Evolutionary conservation across 30 jellyfish, hydroid and myxozoan genomes (phyloP).

Genomic region (Phacellophora camtschatica): DNA sequence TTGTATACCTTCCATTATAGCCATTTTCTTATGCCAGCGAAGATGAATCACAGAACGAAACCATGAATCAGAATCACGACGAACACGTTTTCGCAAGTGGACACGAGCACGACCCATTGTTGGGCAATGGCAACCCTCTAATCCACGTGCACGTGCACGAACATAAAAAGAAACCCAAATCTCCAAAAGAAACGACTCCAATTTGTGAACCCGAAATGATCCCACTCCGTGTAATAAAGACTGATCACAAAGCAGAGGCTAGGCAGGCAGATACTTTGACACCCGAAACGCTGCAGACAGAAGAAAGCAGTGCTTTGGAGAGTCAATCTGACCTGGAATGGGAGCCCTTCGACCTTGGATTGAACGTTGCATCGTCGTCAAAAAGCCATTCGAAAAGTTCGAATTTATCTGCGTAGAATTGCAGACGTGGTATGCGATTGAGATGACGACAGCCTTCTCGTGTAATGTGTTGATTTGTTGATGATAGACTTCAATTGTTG

Average conservation of each 20-base stretch:
- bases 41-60: background rate
- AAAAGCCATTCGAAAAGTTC: too few species aligned
- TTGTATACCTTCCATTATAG: too few species aligned
- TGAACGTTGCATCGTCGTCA: constrained; percentile 14
- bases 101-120: background rate
- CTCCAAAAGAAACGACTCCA: too few species aligned
- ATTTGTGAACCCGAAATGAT: constrained; percentile 39
- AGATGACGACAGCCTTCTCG: too few species aligned
- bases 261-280: too few species aligned
- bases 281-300: constrained; percentile 59
- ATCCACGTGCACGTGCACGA: background rate
- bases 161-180: background rate
- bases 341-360: constrained; percentile 68
- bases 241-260: too few species aligned
- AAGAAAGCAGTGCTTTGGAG: constrained; percentile 34
- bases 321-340: constrained; percentile 67
- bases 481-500: too few species aligned
- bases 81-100: too few species aligned
- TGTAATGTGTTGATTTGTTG: too few species aligned
- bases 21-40: background rate
- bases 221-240: constrained; percentile 49
- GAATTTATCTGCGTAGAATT: too few species aligned
- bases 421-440: too few species aligned
- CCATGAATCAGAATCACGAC: too few species aligned
- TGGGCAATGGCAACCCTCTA: constrained; percentile 45